Conservation (phyloP, 2,113 vertebrate genomes). For the Engraulis encrasicolus region DNA sequence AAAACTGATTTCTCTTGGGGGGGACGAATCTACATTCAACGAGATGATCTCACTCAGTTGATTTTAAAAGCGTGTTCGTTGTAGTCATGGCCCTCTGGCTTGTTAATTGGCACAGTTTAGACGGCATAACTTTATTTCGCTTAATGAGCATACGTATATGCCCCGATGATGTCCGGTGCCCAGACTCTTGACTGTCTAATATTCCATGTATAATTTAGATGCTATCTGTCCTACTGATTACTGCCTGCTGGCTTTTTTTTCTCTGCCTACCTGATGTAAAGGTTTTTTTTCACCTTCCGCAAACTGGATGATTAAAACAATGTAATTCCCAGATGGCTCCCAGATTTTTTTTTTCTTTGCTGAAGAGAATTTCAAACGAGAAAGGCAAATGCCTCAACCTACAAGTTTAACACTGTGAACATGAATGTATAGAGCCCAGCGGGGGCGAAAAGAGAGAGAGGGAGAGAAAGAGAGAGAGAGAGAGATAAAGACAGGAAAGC, state of each 20-base stretch:
- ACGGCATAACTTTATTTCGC: not conserved
- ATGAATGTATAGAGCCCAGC: not conserved
- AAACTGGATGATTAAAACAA: not conserved
- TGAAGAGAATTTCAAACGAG: not conserved
- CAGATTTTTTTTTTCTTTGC: not conserved
- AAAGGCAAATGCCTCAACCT: not conserved
- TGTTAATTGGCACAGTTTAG: constrained; percentile 21
- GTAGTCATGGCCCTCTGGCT: constrained; percentile 11
- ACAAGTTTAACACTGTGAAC: not conserved
- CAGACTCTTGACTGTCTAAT: not conserved
- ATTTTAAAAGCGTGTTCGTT: constrained; percentile 13
- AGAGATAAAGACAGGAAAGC: too few relatives aligned
- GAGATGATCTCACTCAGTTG: constrained; percentile 37
- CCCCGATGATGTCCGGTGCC: not conserved
- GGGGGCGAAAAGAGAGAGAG: not conserved
- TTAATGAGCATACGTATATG: not conserved
- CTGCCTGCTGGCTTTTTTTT: not conserved
- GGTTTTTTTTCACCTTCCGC: not conserved
- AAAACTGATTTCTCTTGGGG: constrained; percentile 38
- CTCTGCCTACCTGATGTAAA: constrained; percentile 6
- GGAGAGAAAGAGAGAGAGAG: not conserved
- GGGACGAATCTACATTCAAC: constrained; percentile 24
- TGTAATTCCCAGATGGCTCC: not conserved
- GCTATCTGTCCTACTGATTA: not conserved
- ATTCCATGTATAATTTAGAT: not conserved